These are phyloP conservation scores for Kryptolebias ocellatus DNA, from an alignment of 2,797 vertebrate genomes.

Conservation along the genomic window DNA sequence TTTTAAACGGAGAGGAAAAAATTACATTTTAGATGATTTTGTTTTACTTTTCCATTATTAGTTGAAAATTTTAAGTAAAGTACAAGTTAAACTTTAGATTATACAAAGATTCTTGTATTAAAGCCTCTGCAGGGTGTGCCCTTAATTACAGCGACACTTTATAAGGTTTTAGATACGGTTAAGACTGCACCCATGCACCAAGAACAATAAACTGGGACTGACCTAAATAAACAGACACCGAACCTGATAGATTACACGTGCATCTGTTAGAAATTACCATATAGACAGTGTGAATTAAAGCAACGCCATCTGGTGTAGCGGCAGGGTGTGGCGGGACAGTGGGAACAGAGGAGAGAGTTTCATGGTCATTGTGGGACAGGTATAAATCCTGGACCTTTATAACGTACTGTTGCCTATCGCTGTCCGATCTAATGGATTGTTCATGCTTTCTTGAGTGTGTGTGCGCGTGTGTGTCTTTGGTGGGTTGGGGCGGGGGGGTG, in stretches of 20 bases:
- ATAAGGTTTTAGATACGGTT: slow-evolving; percentile 1
- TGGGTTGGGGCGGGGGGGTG: not conserved
- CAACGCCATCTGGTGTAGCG: slow-evolving; percentile 69
- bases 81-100: not conserved
- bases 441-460: slow-evolving; percentile 52
- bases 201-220: slow-evolving; percentile 63
- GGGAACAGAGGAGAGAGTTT: slow-evolving; percentile 52
- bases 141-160: slow-evolving; percentile 6
- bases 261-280: slow-evolving; percentile 78
- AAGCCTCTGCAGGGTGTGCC: not conserved
- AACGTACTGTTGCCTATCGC: slow-evolving; percentile 55
- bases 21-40: too few relatives aligned
- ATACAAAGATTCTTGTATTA: too few relatives aligned
- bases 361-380: slow-evolving; percentile 69
- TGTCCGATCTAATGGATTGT: slow-evolving; percentile 78
- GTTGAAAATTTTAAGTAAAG: too few relatives aligned
- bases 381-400: slow-evolving; percentile 72
- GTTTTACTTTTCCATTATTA: too few relatives aligned
- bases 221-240: slow-evolving; percentile 74
- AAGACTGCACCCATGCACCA: slow-evolving; percentile 39
- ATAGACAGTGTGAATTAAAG: slow-evolving; percentile 71
- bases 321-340: slow-evolving; percentile 63
- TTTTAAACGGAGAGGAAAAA: too few relatives aligned
- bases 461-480: slow-evolving; percentile 12
- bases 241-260: slow-evolving; percentile 70